Conservation (phyloP, 2,888 invertebrate species). For the Morpho helenor region DNA sequence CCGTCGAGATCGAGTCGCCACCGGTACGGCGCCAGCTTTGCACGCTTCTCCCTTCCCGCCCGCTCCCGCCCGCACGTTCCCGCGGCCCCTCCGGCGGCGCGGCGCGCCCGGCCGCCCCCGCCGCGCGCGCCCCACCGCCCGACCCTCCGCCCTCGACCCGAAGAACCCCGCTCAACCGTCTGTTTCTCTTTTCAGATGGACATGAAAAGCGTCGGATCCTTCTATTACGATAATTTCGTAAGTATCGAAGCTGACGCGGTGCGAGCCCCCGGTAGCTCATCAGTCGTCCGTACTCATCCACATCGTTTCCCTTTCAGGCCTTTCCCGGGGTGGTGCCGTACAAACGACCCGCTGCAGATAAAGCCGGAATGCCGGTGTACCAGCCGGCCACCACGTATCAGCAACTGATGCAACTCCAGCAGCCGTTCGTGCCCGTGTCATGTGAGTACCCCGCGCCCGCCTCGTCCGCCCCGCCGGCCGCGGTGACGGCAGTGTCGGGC, state of each 20-base stretch:
- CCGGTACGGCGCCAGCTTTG: constrained; percentile 92
- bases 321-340: constrained; percentile 97
- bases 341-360: constrained; percentile 97
- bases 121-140: constrained; percentile 37
- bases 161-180: constrained; percentile 60
- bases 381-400: constrained; percentile 96
- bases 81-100: constrained; percentile 46
- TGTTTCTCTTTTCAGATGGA: constrained; percentile 91
- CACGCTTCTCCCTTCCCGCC: constrained; percentile 76
- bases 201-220: constrained; percentile 96
- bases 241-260: constrained; percentile 77
- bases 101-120: constrained; percentile 52
- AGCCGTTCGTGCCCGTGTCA: constrained; percentile 99
- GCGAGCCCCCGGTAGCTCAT: constrained; percentile 3
- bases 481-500: constrained; percentile 44
- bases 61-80: constrained; percentile 51
- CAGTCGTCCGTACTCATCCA: constrained; percentile 16
- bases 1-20: constrained; percentile 83
- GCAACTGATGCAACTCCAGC: constrained; percentile 96
- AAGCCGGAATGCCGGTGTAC: constrained; percentile 97
- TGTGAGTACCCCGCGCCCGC: constrained; percentile 95
- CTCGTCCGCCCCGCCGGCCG: constrained; percentile 81
- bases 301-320: constrained; percentile 80
- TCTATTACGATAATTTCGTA: constrained; percentile 98
- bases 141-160: constrained; percentile 28